Conservation (phyloP, 2,113 vertebrate species). For the Macrotis lagotis region DNA sequence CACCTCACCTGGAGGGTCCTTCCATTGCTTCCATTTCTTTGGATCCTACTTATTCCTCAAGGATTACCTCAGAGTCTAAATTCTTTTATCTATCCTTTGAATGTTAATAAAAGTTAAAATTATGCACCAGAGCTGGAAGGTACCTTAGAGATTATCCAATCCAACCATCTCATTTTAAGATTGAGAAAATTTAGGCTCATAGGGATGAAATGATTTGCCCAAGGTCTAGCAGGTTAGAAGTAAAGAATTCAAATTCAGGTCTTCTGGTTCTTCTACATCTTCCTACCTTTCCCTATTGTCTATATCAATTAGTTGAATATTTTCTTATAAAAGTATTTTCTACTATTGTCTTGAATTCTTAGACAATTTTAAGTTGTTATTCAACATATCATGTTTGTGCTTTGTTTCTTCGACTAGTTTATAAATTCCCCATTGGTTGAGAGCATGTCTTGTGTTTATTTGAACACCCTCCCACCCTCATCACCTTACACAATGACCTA, state of each 20-base stretch:
- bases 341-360: slow-evolving; percentile 13
- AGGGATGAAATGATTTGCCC: background rate
- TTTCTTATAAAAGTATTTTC: background rate
- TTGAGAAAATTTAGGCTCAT: background rate
- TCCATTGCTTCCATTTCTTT: slow-evolving; percentile 57
- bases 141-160: background rate
- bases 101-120: background rate
- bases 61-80: slow-evolving; percentile 50
- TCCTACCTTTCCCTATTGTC: background rate
- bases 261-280: background rate
- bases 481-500: background rate
- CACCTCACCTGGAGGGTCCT: slow-evolving; percentile 35
- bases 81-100: slow-evolving; percentile 28
- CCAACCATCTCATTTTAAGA: background rate
- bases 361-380: slow-evolving; percentile 14
- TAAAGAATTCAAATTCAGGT: background rate
- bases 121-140: background rate
- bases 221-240: background rate
- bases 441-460: background rate
- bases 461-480: background rate
- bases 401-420: background rate
- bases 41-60: slow-evolving; percentile 42
- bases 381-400: background rate
- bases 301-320: background rate
- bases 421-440: background rate